A percentile compares a stretch with the other conserved stretches of the same genome.
phyloP scores from a whole-genome alignment of 2,113 vertebrate genomes.

The Arizona elegans region DNA sequence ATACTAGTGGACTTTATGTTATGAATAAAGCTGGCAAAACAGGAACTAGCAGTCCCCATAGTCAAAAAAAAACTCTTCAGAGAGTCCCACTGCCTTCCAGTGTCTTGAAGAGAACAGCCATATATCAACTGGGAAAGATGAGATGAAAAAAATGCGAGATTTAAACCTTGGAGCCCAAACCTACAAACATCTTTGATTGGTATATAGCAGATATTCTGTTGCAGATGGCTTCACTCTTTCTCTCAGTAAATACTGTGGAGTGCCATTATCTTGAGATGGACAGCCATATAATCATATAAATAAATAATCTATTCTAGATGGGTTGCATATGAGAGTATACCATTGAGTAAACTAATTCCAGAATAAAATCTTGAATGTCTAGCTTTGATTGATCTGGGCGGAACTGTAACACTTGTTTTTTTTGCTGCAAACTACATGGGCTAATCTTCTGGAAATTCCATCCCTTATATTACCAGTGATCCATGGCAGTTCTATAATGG shows the following conservation, averaged over 20 bases:
- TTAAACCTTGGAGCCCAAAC: background rate
- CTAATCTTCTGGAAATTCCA: background rate
- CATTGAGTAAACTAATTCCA: background rate
- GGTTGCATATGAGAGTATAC: background rate
- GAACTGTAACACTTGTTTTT: background rate
- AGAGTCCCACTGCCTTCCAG: background rate
- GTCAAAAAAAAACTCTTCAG: background rate
- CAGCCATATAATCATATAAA: background rate
- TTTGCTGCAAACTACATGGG: background rate
- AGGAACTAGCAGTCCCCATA: background rate
- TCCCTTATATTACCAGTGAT: background rate
- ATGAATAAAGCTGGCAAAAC: background rate
- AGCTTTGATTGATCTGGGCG: background rate
- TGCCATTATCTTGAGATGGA: background rate
- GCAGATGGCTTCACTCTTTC: background rate
- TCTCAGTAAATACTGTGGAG: background rate
- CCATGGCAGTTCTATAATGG: background rate
- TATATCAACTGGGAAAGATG: background rate
- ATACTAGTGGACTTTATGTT: conserved; percentile 15
- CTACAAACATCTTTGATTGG: background rate
- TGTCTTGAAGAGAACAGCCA: background rate
- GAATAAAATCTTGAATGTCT: background rate
- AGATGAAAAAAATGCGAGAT: background rate
- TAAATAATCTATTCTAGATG: background rate
- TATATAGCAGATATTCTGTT: background rate